Evolutionary conservation across 1,140 invertebrate species (phyloP), one percentile per base, ranked within the genome.

Genomic region (Hyles vespertilio): DNA sequence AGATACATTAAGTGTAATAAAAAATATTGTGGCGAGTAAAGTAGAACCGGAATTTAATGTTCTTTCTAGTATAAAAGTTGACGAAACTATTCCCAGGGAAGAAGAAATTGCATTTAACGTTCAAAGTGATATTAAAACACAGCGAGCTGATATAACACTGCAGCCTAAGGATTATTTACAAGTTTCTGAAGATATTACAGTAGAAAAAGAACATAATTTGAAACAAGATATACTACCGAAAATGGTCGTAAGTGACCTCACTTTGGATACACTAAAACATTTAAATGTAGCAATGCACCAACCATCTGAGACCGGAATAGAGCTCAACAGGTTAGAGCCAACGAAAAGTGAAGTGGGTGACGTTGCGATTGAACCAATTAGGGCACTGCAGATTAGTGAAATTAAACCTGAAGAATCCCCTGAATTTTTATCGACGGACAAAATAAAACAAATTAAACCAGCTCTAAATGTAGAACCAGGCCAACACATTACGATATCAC

Each of bases 51-150:
- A 43, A 7, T 55, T 67, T 36, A 65, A 72, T 58, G 55, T 67
- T 5, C 44, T 49, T 5, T 61, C 69, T 9, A 70, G 74, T 60
- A 32, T 81, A 44, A 54, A 50, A 36, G 57, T 79, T 8, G 61
- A 71, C 53, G 80, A 87, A 72, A 73, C 62, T 22, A 33, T 74
- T 34, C 36, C 68, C 3, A 74, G 57, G 57, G 84, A 87, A 76
- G 69, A 62, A 48, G 81, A 81, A 40, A 64, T 49, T 60, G 50
- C 43, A 52, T 10, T 63, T 84, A 11, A 11, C 34, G 7, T 9
- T 51, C 3, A 8, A 46, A 12, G 46, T 52, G 52, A 74, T 60
- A n/a, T 53, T 3, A 76, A 79, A 61, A 53, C 49, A 10, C 62
- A 72, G 44, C 61, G 63, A 51, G 72, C 73, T 22, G 56, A 62